These are phyloP conservation scores for Heterodera schachtii DNA, from an alignment of 1,140 invertebrate genomes.

Conservation along the genomic window DNA sequence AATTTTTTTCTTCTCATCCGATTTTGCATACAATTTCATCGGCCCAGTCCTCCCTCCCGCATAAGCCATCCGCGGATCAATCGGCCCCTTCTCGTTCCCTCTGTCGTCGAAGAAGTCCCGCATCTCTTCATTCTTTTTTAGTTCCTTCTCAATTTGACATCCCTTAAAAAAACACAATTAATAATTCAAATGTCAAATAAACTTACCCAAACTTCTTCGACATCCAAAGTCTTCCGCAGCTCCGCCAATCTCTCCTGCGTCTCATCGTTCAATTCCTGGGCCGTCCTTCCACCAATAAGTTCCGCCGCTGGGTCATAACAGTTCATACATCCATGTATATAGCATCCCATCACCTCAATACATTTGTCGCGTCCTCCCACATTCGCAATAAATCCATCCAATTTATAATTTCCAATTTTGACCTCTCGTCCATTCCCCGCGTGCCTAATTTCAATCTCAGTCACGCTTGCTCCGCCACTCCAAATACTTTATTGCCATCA, in stretches of 20 bases:
- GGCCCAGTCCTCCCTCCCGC: neutral
- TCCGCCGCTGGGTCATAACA: neutral
- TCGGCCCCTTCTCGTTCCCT: neutral
- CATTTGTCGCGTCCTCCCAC: neutral
- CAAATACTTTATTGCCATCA: slow-evolving; percentile 7
- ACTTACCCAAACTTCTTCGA: neutral
- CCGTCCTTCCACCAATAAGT: neutral
- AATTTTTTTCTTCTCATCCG: neutral
- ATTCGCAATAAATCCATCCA: slow-evolving; percentile 13
- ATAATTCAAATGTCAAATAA: too few species aligned
- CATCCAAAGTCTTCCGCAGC: neutral
- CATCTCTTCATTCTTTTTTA: neutral
- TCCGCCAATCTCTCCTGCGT: neutral
- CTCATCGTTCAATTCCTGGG: neutral
- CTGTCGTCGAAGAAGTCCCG: neutral
- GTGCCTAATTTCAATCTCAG: neutral
- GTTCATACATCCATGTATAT: neutral
- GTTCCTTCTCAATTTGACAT: neutral
- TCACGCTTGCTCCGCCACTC: slow-evolving; percentile 7
- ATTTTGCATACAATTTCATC: neutral
- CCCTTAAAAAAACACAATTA: too few species aligned
- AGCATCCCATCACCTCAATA: slow-evolving; percentile 1
- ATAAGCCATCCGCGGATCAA: neutral
- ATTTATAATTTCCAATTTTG: neutral
- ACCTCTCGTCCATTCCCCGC: slow-evolving; percentile 6